Conservation (phyloP, 2,113 vertebrate species). For the Carassius carassius region DNA sequence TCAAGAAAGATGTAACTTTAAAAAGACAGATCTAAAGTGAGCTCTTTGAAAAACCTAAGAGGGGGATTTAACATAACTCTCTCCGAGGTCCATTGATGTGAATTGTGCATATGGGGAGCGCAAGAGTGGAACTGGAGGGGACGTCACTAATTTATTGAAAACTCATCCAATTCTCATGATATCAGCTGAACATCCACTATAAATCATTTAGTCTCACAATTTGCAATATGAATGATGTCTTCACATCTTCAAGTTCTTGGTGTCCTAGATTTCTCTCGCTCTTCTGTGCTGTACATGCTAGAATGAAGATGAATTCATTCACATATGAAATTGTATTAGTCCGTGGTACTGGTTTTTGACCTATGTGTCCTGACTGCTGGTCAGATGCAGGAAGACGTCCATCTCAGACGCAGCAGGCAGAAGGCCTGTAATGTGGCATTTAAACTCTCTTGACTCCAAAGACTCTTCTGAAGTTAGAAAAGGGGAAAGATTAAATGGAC, state of each 20-base stretch:
- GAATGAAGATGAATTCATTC: slow-evolving; percentile 47
- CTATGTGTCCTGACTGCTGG: slow-evolving; percentile 48
- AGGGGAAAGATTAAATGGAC: background rate
- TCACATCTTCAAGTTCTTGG: background rate
- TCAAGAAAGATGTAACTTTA: background rate
- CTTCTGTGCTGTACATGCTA: slow-evolving; percentile 10
- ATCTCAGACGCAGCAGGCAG: background rate
- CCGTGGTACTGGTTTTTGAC: slow-evolving; percentile 48
- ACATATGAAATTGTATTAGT: slow-evolving; percentile 65
- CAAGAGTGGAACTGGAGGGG: background rate
- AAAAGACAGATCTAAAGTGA: background rate
- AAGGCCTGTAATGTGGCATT: slow-evolving; percentile 9
- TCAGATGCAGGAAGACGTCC: slow-evolving; percentile 34
- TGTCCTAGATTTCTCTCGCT: slow-evolving; percentile 21
- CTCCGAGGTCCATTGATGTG: background rate
- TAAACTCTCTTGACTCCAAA: slow-evolving; percentile 10
- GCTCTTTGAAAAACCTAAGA: background rate
- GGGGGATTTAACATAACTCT: background rate
- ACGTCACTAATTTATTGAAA: slow-evolving; percentile 34
- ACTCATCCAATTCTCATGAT: slow-evolving; percentile 1
- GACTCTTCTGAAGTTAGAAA: slow-evolving; percentile 4
- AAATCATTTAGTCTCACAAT: slow-evolving; percentile 40
- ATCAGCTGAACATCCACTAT: slow-evolving; percentile 14
- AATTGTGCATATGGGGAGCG: background rate
- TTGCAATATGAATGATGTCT: slow-evolving; percentile 27